A percentile compares a stretch with the other conserved stretches of the same genome.
phyloP scores from a whole-genome alignment of 2,113 vertebrate genomes.

The Apodemus sylvaticus region DNA sequence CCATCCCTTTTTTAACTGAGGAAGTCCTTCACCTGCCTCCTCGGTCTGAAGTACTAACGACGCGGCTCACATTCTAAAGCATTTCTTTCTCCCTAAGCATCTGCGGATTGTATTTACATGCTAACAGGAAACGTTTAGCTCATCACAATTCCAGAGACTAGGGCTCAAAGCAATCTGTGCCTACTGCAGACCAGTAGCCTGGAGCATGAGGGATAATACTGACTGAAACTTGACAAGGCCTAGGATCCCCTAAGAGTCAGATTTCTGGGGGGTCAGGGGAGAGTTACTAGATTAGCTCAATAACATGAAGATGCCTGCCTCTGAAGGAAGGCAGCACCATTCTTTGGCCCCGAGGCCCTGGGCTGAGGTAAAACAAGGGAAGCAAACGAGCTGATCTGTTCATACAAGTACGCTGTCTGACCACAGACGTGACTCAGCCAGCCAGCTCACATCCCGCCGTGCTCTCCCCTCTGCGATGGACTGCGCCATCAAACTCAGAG shows the following conservation, averaged over 20 bases:
- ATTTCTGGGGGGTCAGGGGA: not conserved
- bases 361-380: not conserved
- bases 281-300: not conserved
- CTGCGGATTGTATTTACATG: not conserved
- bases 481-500: not conserved
- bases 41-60: conserved; percentile 72
- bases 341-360: not conserved
- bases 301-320: not conserved
- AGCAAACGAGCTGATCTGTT: not conserved
- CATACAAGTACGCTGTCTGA: no score
- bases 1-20: conserved; percentile 51
- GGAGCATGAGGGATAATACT: not conserved
- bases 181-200: not conserved
- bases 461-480: not conserved
- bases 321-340: not conserved
- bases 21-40: conserved; percentile 73
- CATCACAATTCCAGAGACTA: not conserved
- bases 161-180: not conserved
- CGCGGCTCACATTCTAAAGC: conserved; percentile 79
- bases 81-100: conserved; percentile 50
- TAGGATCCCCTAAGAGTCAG: not conserved
- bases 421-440: not conserved
- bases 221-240: not conserved
- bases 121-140: not conserved
- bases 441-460: not conserved